Percentiles rank a stretch among this genome's conserved stretches.
Conservation (phyloP, 2,888 invertebrate species). For the Alviniconcha strummeri region DNA sequence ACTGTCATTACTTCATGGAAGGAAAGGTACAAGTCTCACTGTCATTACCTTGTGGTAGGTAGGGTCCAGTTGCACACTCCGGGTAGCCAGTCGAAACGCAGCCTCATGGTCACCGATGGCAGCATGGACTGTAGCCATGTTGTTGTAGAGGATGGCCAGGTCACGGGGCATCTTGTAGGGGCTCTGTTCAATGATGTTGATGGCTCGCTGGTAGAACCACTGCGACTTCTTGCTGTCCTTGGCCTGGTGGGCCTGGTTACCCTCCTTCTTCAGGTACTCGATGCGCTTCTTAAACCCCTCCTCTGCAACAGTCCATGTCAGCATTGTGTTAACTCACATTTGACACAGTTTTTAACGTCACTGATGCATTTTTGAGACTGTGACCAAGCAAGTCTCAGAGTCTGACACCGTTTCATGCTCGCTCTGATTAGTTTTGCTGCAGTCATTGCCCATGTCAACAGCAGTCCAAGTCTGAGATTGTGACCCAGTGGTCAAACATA, state of each 20-base stretch:
- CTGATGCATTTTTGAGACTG: too few species aligned
- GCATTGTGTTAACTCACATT: too few species aligned
- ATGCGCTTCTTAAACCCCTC: constrained; percentile 23
- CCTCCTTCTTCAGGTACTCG: constrained; percentile 8
- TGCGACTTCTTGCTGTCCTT: constrained; percentile 18
- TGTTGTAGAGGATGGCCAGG: constrained; percentile 35
- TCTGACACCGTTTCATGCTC: too few species aligned
- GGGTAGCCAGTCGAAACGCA: constrained; percentile 29
- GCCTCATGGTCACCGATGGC: constrained; percentile 4
- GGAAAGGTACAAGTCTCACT: too few species aligned
- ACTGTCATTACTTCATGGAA: too few species aligned
- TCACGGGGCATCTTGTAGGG: constrained; percentile 14
- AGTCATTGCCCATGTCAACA: too few species aligned
- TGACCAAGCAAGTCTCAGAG: too few species aligned
- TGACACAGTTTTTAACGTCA: too few species aligned
- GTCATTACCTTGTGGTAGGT: constrained; percentile 28
- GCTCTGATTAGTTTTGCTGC: too few species aligned
- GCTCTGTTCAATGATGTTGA: constrained; percentile 2
- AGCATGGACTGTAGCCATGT: constrained; percentile 36
- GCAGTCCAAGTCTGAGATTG: too few species aligned
- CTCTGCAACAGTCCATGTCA: not conserved
- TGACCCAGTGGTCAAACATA: too few species aligned
- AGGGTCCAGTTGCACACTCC: constrained; percentile 21
- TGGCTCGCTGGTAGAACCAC: constrained; percentile 27
- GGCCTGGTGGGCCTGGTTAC: constrained; percentile 26